Conservation (phyloP, 2,888 invertebrate species). For the Ectobius pallidus region DNA sequence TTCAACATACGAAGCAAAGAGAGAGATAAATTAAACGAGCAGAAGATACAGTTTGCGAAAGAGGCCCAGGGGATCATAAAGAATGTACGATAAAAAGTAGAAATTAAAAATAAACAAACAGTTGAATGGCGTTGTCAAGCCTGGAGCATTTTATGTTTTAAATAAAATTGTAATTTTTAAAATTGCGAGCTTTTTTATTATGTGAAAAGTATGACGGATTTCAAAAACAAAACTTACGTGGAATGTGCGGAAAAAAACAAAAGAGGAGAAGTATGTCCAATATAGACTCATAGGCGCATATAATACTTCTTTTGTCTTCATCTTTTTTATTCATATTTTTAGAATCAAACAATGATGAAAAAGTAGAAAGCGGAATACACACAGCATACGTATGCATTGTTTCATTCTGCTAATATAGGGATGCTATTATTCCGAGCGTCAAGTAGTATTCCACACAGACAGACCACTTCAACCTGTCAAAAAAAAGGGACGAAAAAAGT, state of each 20-base stretch:
- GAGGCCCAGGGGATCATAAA: not conserved
- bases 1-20: not conserved
- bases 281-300: not conserved
- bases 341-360: too few species aligned
- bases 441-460: too few species aligned
- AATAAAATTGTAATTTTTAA: constrained; percentile 15
- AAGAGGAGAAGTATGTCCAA: not conserved
- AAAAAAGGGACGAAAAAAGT: too few species aligned
- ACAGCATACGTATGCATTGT: too few species aligned
- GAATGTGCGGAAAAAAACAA: not conserved
- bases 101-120: constrained; percentile 20
- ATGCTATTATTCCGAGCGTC: too few species aligned
- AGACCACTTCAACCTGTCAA: too few species aligned
- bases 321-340: too few species aligned
- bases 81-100: not conserved
- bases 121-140: not conserved
- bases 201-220: constrained; percentile 7
- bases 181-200: constrained; percentile 17
- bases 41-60: not conserved
- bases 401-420: too few species aligned
- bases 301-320: not conserved
- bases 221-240: not conserved
- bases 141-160: not conserved
- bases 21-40: not conserved
- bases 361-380: too few species aligned